Base-by-base conservation (phyloP, 2,797 vertebrate species). In the Malacoraja senta region DNA sequence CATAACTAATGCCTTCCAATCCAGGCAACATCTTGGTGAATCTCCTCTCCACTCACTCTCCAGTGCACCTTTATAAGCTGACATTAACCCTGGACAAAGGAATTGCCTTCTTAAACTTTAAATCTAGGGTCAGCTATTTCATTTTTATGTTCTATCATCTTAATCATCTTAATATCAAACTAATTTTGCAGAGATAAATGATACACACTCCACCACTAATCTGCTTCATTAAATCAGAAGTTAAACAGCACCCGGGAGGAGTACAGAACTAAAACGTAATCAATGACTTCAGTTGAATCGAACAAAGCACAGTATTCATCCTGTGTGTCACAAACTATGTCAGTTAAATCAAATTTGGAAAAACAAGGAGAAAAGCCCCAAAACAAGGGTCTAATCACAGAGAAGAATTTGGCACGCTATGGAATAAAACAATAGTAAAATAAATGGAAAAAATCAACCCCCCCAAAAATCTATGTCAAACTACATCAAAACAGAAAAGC, bases 71-170 rank as follows among this genome's bases (percentile, higher is more conserved):
- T 53, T 68, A 63, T 71, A 68, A 65, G 10, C 13, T 90, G 17
- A 68, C n/a, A 32, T 13, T 29, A 24, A 71, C 0, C 44, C 53
- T 84, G 12, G 81, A 26, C 81, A 90, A 61, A 58, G 53, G 9
- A 61, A 29, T 84, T 58, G 26, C 61, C 94, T 95, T 94, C 93
- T 93, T 19, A 78, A 93, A 93, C 86, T 94, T 93, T 80, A 35
- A 68, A 80, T 94, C 94, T 94, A 93, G 93, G 93, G 93, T 94
- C 94, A 84, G 94, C 94, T 94, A 79, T 93, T 81, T 93, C 94
- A 19, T 93, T 94, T 84, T 84, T 61, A n/a, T 53, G 58, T 84
- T 53, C 44, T 21, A 53, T 8, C 17, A 15, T 80, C 17, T 79
- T 17, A 79, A 12, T 79, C 17, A 15, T 79, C 17, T 80, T 17